Base-by-base conservation (phyloP, 2,888 invertebrate genomes). In the Thymelicus acteon region DNA sequence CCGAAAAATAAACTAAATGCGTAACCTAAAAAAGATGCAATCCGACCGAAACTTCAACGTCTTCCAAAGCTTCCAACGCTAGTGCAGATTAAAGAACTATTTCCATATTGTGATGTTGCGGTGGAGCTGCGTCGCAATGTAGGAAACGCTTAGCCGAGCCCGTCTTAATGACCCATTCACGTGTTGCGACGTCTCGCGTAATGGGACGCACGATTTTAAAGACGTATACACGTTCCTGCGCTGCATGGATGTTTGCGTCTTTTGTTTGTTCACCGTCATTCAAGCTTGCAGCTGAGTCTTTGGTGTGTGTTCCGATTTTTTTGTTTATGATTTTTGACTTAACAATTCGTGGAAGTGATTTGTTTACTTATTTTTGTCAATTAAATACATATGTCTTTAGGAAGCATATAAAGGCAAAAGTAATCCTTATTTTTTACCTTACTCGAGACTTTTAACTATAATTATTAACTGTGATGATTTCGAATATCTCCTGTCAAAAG, bases 131-230 rank as follows among this genome's bases (percentile, higher is more conserved):
- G 83, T 85, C 82, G 78, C 76, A 68, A 72, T 72, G 71, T 78
- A 84, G 82, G 84, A 85, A 85, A 79, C 83, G 80, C 80, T 86
- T 80, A 82, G 76, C 78, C 78, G 77, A 81, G 81, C 79, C 82
- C 81, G 80, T 82, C 83, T 82, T 88, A 88, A 89, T 85, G 89
- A 85, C 77, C 88, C 85, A 90, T 90, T 90, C 88, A 90, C 83
- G 83, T 80, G 78, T 79, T 82, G 77, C 80, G 75, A 75, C 75
- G 73, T 75, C 76, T 64, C 76, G 75, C 73, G 75, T 72, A 75
- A 76, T 85, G 83, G 85, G 87, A 86, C 78, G 86, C 89, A 87
- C 85, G 84, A 84, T 76, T 70, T 64, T 49, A 39, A 66, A 71
- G 70, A 60, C 52, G 52, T 57, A 44, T 61, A 48, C 52, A 64